phyloP scores from a whole-genome alignment of 2,113 vertebrate genomes.

The Ochotona princeps region DNA sequence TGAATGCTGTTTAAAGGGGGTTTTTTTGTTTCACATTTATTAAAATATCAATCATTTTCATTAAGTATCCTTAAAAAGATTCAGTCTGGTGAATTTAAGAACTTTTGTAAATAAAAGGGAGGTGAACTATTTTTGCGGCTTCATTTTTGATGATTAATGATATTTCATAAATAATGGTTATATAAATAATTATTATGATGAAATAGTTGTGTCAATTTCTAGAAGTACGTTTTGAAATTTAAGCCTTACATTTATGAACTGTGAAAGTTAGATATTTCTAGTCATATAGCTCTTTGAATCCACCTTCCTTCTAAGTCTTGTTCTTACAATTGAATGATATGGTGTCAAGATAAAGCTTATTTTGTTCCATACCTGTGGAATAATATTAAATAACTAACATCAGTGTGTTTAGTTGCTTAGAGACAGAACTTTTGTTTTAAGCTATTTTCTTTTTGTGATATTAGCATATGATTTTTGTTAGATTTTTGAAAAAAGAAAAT shows the following conservation, averaged over 20 bases:
- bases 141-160: constrained; percentile 4
- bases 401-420: background rate
- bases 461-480: constrained; percentile 24
- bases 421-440: background rate
- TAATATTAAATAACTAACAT: constrained; percentile 32
- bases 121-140: background rate
- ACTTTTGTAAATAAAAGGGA: background rate
- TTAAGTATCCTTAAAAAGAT: constrained; percentile 42
- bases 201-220: background rate
- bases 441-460: constrained; percentile 35
- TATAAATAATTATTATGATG: background rate
- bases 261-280: background rate
- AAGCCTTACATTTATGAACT: constrained; percentile 33
- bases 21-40: constrained; percentile 42
- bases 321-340: constrained; percentile 33
- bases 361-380: background rate
- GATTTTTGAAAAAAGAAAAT: constrained; percentile 29
- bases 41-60: constrained; percentile 36
- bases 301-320: constrained; percentile 28
- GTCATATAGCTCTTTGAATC: constrained; percentile 14
- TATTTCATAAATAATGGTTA: constrained; percentile 45
- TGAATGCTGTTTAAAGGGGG: constrained; percentile 22
- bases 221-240: constrained; percentile 48
- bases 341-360: constrained; percentile 35
- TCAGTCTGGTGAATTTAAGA: constrained; percentile 36